These are phyloP conservation scores for Sebastes taczanowskii DNA, from an alignment of 2,797 vertebrate species.

Conservation along the genomic window DNA sequence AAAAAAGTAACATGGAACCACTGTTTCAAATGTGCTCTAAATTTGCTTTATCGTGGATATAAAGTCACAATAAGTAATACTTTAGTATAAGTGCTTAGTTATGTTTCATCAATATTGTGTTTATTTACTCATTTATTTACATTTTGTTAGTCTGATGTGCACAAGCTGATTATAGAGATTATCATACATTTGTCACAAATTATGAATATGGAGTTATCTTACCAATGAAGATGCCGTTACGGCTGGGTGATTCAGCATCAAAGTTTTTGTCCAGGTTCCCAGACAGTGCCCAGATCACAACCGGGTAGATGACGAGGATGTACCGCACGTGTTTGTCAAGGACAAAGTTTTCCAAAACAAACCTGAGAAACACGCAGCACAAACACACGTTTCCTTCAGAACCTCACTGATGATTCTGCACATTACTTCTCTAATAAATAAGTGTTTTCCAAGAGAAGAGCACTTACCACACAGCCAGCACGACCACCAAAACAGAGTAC, in stretches of 20 bases:
- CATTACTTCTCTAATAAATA: neutral
- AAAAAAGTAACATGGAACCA: neutral
- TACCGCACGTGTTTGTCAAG: conserved; percentile 86
- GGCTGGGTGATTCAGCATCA: conserved; percentile 47
- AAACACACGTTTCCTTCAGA: neutral
- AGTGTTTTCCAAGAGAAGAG: rapidly evolving
- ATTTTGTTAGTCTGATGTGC: neutral
- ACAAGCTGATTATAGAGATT: neutral
- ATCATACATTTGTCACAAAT: neutral
- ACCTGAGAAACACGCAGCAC: conserved; percentile 70
- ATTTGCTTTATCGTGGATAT: neutral
- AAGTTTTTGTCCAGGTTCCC: conserved; percentile 81
- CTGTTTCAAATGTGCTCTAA: neutral
- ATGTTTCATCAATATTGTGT: neutral
- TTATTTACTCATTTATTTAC: neutral
- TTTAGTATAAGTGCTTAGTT: neutral
- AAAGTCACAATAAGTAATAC: neutral
- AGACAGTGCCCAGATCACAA: conserved; percentile 82
- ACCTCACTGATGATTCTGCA: neutral
- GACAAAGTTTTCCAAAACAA: conserved; percentile 83
- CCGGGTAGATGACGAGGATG: conserved; percentile 82
- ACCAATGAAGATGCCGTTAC: conserved; percentile 83
- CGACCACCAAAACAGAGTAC: conserved; percentile 67
- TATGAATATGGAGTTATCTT: conserved; percentile 3
- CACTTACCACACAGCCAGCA: conserved; percentile 74